A percentile compares a stretch with the other conserved stretches of the same genome.
Conservation (phyloP, 1,140 invertebrate species). For the Nylanderia fulva region DNA sequence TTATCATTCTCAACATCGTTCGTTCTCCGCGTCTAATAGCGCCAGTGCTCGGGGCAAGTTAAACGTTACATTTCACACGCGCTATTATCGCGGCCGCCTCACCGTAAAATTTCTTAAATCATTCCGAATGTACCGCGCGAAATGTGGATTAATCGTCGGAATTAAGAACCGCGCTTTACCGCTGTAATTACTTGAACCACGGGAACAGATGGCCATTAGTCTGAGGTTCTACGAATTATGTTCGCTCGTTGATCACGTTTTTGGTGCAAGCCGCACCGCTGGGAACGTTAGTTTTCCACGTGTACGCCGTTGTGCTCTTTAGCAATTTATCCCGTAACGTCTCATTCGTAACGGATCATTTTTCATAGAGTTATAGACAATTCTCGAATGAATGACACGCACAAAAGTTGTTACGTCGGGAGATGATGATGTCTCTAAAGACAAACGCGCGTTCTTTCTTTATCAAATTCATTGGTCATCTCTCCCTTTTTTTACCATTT, state of each 20-base stretch:
- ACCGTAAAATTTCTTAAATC: slow-evolving; percentile 59
- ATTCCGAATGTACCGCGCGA: slow-evolving; percentile 58
- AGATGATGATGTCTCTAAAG: neutral
- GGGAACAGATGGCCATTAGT: slow-evolving; percentile 58
- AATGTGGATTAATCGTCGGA: slow-evolving; percentile 55
- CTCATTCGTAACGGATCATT: neutral
- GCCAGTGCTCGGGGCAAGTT: slow-evolving; percentile 8
- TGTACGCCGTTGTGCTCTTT: slow-evolving; percentile 7
- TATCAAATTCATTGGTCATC: no score
- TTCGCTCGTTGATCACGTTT: slow-evolving; percentile 60
- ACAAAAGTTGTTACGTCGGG: neutral
- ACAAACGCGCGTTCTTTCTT: neutral
- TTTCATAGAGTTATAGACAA: neutral
- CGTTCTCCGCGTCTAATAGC: slow-evolving; percentile 26
- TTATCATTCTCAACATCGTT: slow-evolving; percentile 58
- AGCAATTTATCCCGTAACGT: neutral
- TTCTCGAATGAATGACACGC: no score
- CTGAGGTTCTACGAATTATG: slow-evolving; percentile 58
- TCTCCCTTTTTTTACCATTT: no score
- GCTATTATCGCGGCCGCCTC: slow-evolving; percentile 50
- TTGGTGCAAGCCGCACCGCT: slow-evolving; percentile 47
- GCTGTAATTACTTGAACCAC: slow-evolving; percentile 57
- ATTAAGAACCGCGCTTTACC: slow-evolving; percentile 58
- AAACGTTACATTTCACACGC: slow-evolving; percentile 52
- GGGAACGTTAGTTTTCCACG: slow-evolving; percentile 28